phyloP scores from a whole-genome alignment of 2,888 invertebrate species.

The Geotrupes spiniger region DNA sequence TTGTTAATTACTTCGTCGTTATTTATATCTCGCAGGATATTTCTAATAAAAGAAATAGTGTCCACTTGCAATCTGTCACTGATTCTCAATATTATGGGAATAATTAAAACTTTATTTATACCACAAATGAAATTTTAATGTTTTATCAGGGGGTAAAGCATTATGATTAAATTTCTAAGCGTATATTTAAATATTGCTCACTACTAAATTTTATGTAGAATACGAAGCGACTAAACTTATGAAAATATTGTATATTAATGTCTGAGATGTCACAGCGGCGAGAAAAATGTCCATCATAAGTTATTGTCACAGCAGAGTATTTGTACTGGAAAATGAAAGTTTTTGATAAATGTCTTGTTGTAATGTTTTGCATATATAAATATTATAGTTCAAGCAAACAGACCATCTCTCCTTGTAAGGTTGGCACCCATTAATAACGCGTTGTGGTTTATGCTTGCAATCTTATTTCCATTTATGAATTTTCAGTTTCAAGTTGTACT shows the following conservation, averaged over 20 bases:
- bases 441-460: slow-evolving; percentile 34
- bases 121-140: too few species aligned
- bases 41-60: too few species aligned
- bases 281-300: slow-evolving; percentile 46
- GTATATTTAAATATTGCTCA: too few species aligned
- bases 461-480: slow-evolving; percentile 36
- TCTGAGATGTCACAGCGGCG: slow-evolving; percentile 34
- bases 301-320: slow-evolving; percentile 45
- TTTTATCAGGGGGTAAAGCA: too few species aligned
- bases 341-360: slow-evolving; percentile 46
- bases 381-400: slow-evolving; percentile 44
- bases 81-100: too few species aligned
- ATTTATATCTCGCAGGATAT: too few species aligned
- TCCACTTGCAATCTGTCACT: too few species aligned
- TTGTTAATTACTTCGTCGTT: too few species aligned
- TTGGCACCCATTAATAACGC: slow-evolving; percentile 36
- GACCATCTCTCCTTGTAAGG: slow-evolving; percentile 44
- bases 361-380: slow-evolving; percentile 49
- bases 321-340: slow-evolving; percentile 48
- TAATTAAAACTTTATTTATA: too few species aligned
- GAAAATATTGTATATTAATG: slow-evolving; percentile 33
- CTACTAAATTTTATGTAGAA: too few species aligned
- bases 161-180: too few species aligned
- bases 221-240: background rate
- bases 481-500: slow-evolving; percentile 17